Conservation (phyloP, 2,888 invertebrate genomes). For the Drosophila trichaetosa region DNA sequence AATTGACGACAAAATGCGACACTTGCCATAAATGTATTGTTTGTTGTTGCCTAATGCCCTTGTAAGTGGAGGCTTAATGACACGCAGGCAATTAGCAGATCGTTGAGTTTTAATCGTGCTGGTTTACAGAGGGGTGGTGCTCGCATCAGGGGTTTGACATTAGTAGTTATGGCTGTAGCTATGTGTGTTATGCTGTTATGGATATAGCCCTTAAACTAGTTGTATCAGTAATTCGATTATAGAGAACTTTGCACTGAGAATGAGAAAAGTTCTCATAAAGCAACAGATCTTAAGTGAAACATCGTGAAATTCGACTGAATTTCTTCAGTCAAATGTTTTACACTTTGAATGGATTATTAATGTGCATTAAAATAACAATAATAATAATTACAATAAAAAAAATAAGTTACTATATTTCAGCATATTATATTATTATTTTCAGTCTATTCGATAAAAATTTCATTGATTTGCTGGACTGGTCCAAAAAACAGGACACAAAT, state of each 20-base stretch:
- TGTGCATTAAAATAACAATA: background rate
- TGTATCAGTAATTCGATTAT: conserved; percentile 3
- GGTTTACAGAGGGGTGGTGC: conserved; percentile 1
- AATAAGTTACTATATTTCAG: background rate
- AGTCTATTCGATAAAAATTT: too few species aligned
- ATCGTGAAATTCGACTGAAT: background rate
- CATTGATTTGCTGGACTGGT: background rate
- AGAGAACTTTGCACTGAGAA: background rate
- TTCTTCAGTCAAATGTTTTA: background rate
- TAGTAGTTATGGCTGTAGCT: background rate
- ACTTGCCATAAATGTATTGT: conserved; percentile 82
- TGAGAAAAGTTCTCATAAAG: background rate
- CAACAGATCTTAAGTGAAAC: background rate
- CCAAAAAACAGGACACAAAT: background rate
- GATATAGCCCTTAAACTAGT: conserved; percentile 11
- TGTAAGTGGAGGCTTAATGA: conserved; percentile 83
- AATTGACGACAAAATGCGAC: conserved; percentile 81
- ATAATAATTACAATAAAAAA: too few species aligned
- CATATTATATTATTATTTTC: background rate
- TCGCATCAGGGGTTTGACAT: conserved; percentile 5
- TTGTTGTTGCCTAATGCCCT: conserved; percentile 74
- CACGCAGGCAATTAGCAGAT: conserved; percentile 83
- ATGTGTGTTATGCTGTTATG: conserved; percentile 1
- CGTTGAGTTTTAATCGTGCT: conserved; percentile 68
- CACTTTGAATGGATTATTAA: background rate